phyloP scores from a whole-genome alignment of 1,140 invertebrate genomes.

The Pogonognathellus flavescens region DNA sequence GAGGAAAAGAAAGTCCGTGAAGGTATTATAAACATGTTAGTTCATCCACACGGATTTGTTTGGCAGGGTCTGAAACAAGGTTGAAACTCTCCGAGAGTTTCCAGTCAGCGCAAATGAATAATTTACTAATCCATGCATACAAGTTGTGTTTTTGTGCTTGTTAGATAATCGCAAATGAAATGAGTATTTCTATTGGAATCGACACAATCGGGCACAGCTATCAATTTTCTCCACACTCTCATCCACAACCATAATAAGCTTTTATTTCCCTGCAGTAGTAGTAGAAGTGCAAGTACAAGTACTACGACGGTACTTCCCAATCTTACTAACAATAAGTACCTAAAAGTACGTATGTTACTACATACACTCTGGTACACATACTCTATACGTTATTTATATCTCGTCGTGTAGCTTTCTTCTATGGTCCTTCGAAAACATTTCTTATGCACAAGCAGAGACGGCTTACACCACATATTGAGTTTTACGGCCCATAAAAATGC shows the following conservation, averaged over 20 bases:
- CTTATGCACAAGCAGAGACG: background rate
- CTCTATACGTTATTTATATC: too few relatives aligned
- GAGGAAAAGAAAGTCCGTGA: too few relatives aligned
- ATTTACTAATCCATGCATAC: background rate
- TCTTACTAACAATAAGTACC: too few relatives aligned
- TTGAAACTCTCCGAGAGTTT: background rate
- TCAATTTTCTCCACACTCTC: background rate
- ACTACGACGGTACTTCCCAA: too few relatives aligned
- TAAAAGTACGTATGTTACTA: too few relatives aligned
- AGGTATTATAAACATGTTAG: too few relatives aligned
- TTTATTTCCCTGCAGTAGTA: background rate
- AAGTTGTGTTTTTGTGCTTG: background rate
- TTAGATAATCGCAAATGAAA: background rate
- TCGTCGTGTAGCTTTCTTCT: too few relatives aligned
- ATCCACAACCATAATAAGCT: background rate
- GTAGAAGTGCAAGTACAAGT: too few relatives aligned
- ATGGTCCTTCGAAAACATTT: too few relatives aligned
- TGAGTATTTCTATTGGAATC: background rate
- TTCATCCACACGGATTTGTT: too few relatives aligned
- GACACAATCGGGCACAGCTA: background rate
- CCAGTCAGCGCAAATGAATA: conserved; percentile 10
- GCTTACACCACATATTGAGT: conserved; percentile 19
- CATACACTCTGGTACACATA: too few relatives aligned
- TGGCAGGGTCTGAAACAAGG: too few relatives aligned
- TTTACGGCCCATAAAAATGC: conserved; percentile 35